Conservation (phyloP, 2,888 invertebrate genomes). For the Tethea ocularis region DNA sequence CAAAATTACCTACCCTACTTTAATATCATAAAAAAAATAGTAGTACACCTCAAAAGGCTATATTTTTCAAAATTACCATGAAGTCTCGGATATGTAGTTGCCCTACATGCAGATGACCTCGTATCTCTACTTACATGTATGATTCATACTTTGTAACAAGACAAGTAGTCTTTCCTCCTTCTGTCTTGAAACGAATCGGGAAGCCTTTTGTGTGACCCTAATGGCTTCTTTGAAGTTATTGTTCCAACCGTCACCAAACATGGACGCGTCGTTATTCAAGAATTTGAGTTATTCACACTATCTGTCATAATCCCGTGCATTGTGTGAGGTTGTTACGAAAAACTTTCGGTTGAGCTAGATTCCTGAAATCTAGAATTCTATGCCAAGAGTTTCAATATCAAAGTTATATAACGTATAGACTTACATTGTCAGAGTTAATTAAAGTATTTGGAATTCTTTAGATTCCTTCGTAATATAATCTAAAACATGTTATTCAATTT, state of each 20-base stretch:
- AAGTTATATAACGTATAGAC: neutral
- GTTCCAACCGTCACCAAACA: constrained; percentile 23
- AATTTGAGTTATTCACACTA: constrained; percentile 28
- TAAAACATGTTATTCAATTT: neutral
- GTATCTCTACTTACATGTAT: constrained; percentile 25
- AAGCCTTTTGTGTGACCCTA: constrained; percentile 28
- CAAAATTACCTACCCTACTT: no score
- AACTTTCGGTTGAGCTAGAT: neutral
- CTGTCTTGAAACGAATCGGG: constrained; percentile 14
- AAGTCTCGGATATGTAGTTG: neutral
- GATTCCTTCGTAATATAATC: neutral
- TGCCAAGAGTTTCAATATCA: constrained; percentile 12
- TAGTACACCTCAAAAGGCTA: neutral
- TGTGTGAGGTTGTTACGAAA: constrained; percentile 31
- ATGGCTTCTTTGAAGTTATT: constrained; percentile 12
- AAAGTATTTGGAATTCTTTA: neutral
- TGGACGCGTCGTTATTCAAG: constrained; percentile 27
- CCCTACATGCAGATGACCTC: constrained; percentile 12
- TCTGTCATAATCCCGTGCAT: constrained; percentile 35
- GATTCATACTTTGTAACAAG: constrained; percentile 30
- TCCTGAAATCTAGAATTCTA: constrained; percentile 26
- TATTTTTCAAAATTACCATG: neutral
- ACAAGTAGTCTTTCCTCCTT: constrained; percentile 26
- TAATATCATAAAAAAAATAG: no score
- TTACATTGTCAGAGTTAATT: neutral